Evolutionary conservation across 2,113 vertebrate species (phyloP), one percentile per base, ranked within the genome.

Genomic region (Herpetotheres cachinnans): DNA sequence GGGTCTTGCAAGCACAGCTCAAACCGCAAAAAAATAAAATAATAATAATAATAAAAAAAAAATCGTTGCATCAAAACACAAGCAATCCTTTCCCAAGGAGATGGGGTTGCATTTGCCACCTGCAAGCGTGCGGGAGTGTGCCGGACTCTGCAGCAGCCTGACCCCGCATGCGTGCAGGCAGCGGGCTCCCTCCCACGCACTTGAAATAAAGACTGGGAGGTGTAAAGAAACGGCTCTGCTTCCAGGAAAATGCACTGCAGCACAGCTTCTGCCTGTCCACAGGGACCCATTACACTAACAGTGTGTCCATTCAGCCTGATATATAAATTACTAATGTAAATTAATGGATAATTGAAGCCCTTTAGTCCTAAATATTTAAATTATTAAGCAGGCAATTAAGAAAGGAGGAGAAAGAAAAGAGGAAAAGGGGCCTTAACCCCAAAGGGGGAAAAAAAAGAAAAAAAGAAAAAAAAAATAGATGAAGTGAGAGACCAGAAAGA

Each of bases 311-410:
- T 97, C 96, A 93, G 97, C 86, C 96, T 73, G 85, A 95, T 95
- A 80, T 96, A 97, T 97, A 97, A 97, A 98, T 98, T 97, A 96
- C 97, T 98, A 97, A 98, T 97, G 98, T 97, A 98, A 98, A 98
- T 98, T 98, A 98, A 98, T 98, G 98, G 97, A 97, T 96, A 96
- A 97, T 95, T 97, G 96, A 97, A 96, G 95, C 93, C 95, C 95
- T 97, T 97, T 96, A 82, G 97, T 97, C 89, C 96, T 92, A 97
- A 97, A 97, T 97, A 96, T 96, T 97, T 97, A 94, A 98, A 98
- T 98, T 97, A 98, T 98, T 98, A 96, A 98, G 94, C 90, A 97
- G 89, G 93, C 96, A 97, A 97, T 98, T 97, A 97, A 94, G 92
- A 94, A 55, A 38, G 54, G 46, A 89, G 71, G 66, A 93, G 83